These are phyloP conservation scores for Acleris laterana DNA, from an alignment of 2,888 invertebrate species.

Conservation along the genomic window DNA sequence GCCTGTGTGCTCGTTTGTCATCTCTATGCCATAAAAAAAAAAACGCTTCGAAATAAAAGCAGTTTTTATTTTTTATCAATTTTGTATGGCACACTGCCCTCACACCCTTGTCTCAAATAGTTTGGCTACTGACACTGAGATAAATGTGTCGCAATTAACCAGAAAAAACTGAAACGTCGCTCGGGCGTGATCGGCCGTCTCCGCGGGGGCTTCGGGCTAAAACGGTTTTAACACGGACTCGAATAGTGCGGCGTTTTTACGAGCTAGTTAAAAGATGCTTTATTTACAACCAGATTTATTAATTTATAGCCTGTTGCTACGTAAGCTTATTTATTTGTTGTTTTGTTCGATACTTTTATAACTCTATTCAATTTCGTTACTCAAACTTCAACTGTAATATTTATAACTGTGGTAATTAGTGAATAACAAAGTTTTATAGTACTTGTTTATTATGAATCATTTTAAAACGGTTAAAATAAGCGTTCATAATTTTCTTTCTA, in stretches of 20 bases:
- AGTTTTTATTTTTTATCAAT: neutral
- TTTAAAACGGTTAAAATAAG: too few species aligned
- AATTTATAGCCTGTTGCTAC: neutral
- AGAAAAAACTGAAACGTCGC: slow-evolving; percentile 23
- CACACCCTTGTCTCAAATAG: slow-evolving; percentile 25
- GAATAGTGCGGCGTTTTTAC: slow-evolving; percentile 17
- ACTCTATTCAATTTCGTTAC: too few species aligned
- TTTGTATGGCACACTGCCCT: slow-evolving; percentile 17
- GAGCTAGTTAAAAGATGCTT: slow-evolving; percentile 7
- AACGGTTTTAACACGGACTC: slow-evolving; percentile 23
- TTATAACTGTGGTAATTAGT: too few species aligned
- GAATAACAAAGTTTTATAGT: too few species aligned
- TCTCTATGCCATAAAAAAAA: too few species aligned
- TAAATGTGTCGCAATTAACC: slow-evolving; percentile 34
- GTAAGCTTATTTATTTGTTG: neutral
- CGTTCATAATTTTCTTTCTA: too few species aligned
- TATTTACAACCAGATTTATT: neutral
- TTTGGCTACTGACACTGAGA: slow-evolving; percentile 31
- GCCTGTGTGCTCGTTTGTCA: too few species aligned
- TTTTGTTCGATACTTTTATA: too few species aligned
- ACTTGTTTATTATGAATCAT: too few species aligned
- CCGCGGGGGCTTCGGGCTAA: slow-evolving; percentile 34
- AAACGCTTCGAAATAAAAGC: too few species aligned
- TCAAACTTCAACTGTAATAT: too few species aligned
- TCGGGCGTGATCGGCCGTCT: slow-evolving; percentile 28